Evolutionary conservation across 2,888 invertebrate species (phyloP), one percentile per base, ranked within the genome.

Genomic region (Nemapogon koenigi): DNA sequence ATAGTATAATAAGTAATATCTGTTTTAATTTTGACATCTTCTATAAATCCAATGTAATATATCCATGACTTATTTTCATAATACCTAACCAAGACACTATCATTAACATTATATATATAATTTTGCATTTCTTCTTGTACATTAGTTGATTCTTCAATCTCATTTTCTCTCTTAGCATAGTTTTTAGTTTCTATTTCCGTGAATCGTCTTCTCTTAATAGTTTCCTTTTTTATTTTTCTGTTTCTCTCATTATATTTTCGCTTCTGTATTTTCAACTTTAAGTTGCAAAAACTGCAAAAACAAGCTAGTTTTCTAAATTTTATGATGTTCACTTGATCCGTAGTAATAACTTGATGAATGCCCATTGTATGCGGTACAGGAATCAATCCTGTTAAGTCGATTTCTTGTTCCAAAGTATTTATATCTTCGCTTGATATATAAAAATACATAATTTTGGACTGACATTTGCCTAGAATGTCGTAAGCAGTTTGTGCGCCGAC

Each of bases 271-370:
- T 28, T 28, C 28, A 28, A 28, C n/a, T 4, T 28, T 28, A 28
- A 28, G 28, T 28, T 28, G 28, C 14, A 14, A n/a, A n/a, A n/a
- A n/a, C 16, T 31, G 31, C 31, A 31, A 15, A 31, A 31, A 31
- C 40, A 31, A 32, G 31, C 32, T 15, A 37, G 16, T 37, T 4
- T 37, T 27, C 37, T 32, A 32, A 4, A 37, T 19, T 37, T 32
- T 25, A 37, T 37, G 18, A 40, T 15, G 16, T 37, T 31, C 13
- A 25, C 26, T 26, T 37, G 37, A 7, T 37, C 22, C 2, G 33
- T 33, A 33, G 37, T 33, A 32, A 37, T 32, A 37, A 40, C 27
- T 40, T 40, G 37, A 27, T 40, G 40, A 13, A 40, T 32, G 15
- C 33, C 27, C 32, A 37, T 32, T 27, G 32, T 40, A 27, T 19